These are phyloP conservation scores for Plagiodera versicolora DNA, from an alignment of 2,888 invertebrate genomes.

Conservation along the genomic window DNA sequence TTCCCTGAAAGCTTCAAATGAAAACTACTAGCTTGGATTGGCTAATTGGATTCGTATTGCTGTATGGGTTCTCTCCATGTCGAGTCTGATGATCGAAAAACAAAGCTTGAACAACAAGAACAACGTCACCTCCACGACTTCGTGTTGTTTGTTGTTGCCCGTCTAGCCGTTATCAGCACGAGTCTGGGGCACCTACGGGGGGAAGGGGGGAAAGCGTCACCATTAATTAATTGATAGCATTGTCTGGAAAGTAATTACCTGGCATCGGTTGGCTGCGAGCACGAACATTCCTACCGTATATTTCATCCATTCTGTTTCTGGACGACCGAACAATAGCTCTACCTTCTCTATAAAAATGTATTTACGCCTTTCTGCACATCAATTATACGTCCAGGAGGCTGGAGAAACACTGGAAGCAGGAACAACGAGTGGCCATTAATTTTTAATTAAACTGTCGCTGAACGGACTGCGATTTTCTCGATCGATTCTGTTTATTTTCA, in stretches of 20 bases:
- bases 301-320: slow-evolving; percentile 53
- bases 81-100: neutral
- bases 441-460: slow-evolving; percentile 37
- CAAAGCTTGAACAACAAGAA: neutral
- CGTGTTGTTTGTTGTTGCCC: slow-evolving; percentile 15
- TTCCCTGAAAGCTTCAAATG: no score
- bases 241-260: slow-evolving; percentile 58
- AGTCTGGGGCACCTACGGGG: slow-evolving; percentile 50
- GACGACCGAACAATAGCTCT: slow-evolving; percentile 47
- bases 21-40: no score
- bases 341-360: slow-evolving; percentile 44
- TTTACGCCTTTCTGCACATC: slow-evolving; percentile 41
- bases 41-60: no score
- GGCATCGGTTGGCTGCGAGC: slow-evolving; percentile 48
- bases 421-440: slow-evolving; percentile 38
- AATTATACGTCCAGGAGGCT: slow-evolving; percentile 30
- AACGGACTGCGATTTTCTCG: slow-evolving; percentile 4
- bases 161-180: slow-evolving; percentile 39
- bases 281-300: slow-evolving; percentile 41
- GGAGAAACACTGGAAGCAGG: slow-evolving; percentile 9
- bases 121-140: no score
- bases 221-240: slow-evolving; percentile 58
- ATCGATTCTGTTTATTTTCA: slow-evolving; percentile 4
- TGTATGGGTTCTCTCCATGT: no score
- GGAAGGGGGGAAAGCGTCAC: slow-evolving; percentile 54